Base-by-base conservation (phyloP, 2,888 invertebrate species). In the Napeogenes sylphis region DNA sequence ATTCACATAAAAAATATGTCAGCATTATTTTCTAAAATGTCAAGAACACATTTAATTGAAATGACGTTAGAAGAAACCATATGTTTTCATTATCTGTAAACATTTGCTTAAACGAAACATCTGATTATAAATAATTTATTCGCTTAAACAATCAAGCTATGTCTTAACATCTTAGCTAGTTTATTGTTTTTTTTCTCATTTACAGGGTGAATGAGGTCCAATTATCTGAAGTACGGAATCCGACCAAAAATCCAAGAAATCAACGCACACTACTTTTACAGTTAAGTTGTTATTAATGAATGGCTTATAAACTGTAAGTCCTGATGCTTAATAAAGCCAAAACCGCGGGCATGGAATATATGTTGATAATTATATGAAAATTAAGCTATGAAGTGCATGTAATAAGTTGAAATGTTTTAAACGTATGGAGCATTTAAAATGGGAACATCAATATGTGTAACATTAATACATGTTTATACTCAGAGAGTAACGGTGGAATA, bases 211-310 rank as follows among this genome's bases (percentile, higher is more conserved):
- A 21, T 21, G n/a, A n/a, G n/a, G n/a, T 47, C 21, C 14, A 21
- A 14, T 21, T 21, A 21, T 14, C 47, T 14, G 8, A 21, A 21
- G 0, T 21, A 21, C 4, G 14, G 47, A 47, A 47, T 14, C 47
- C 47, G 47, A 21, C 4, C 38, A 38, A 38, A 4, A 38, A 14
- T 47, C 47, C 21, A 14, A 47, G n/a, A 47, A 47, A 5, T 21
- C 21, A 14, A n/a, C n/a, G 21, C 47, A n/a, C 47, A 47, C 47
- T 47, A 47, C 47, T 47, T n/a, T 6, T 47, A 47, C 47, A 47
- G 14, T 47, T 47, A 47, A 21, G 21, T 21, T 21, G 21, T 47
- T 47, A 47, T 47, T 47, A 47, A 47, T 47, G 21, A 47, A 47
- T 14, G 8, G 47, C n/a, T 47, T 47, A 21, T 47, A 47, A 47